These are phyloP conservation scores for Collichthys lucidus DNA, from an alignment of 2,113 vertebrate genomes.

Conservation along the genomic window DNA sequence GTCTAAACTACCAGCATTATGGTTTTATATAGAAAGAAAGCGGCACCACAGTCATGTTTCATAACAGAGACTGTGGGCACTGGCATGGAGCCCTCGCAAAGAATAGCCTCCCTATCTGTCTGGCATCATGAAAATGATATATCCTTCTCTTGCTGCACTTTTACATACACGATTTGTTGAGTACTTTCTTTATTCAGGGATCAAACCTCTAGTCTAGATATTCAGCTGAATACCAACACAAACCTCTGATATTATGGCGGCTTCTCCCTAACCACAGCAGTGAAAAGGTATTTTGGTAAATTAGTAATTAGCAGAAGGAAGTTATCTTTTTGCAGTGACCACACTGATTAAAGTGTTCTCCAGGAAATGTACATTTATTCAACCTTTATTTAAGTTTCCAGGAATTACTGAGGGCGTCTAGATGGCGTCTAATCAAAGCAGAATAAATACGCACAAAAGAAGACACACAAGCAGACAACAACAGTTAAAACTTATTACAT, in stretches of 20 bases:
- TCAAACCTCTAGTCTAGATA: slow-evolving; percentile 1
- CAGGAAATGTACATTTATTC: too few species aligned
- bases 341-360: background rate
- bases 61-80: slow-evolving; percentile 51
- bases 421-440: too few species aligned
- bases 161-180: background rate
- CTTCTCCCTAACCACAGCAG: background rate
- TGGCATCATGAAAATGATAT: slow-evolving; percentile 16
- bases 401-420: too few species aligned
- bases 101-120: slow-evolving; percentile 19
- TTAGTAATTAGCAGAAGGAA: background rate
- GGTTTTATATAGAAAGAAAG: slow-evolving; percentile 22
- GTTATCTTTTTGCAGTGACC: background rate
- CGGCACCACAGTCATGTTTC: slow-evolving; percentile 31
- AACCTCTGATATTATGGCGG: background rate
- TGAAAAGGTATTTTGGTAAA: background rate
- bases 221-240: background rate
- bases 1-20: slow-evolving; percentile 23
- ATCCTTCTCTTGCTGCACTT: background rate
- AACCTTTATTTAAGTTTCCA: too few species aligned
- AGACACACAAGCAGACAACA: too few species aligned
- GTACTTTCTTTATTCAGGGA: background rate
- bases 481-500: too few species aligned
- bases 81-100: slow-evolving; percentile 24
- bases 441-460: too few species aligned